Base-by-base conservation (phyloP, 1,140 invertebrate genomes). In the Nephila pilipes region DNA sequence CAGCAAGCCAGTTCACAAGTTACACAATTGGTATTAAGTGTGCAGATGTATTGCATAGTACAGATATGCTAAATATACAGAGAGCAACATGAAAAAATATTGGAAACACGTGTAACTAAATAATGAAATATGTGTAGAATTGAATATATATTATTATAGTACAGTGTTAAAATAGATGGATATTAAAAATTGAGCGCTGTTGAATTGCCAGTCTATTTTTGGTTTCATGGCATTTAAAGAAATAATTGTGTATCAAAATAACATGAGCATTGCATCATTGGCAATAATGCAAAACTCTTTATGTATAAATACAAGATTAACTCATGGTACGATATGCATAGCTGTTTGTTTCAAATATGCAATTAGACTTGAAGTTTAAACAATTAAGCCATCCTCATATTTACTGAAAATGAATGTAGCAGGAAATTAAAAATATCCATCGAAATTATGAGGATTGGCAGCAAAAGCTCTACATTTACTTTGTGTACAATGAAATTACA, bases 121-220 rank as follows among this genome's bases (percentile, higher is more conserved):
- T 60, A 36, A 81, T 36, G 32, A 60, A 60, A 87, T 32, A 58
- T 58, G 57, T 58, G 57, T 87, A 25, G 58, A 87, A 60, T 60
- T 54, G 60, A 60, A 87, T 60, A 87, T 54, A 83, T 57, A 83
- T 75, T 75, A 81, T 81, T 81, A 81, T 81, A 81, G 36, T 81
- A 81, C 80, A 87, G 32, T 90, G 88, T 79, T 75, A 90, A 90
- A 90, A 90, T 36, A 90, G 69, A 80, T 80, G 54, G 88, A 58
- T 90, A n/a, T 60, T 80, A 90, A 90, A 90, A 90, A 90, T 90
- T 90, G 88, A 90, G 88, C 88, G 65, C 65, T 75, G 63, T 80
- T 79, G 88, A 90, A 80, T 80, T 79, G 88, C 88, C 88, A 90
- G 65, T 80, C 55, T 80, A 79, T 90, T 90, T 90, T 90, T 25